These are phyloP conservation scores for Drosophila rhopaloa DNA, from an alignment of 1,140 invertebrate species.

Conservation along the genomic window DNA sequence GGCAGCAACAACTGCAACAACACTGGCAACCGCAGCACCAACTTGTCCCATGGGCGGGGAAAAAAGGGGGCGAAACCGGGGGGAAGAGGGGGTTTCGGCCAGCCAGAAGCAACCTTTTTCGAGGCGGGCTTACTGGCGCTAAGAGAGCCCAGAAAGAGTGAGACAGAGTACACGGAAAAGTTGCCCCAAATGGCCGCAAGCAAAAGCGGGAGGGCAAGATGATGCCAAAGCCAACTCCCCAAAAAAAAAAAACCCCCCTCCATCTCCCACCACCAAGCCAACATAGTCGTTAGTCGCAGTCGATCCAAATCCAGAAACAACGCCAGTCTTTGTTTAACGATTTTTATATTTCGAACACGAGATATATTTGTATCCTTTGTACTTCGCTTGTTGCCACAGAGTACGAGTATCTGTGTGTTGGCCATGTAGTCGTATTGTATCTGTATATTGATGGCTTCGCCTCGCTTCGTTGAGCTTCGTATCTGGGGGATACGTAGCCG, in stretches of 20 bases:
- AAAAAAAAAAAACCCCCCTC: background rate
- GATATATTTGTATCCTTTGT: slow-evolving; percentile 83
- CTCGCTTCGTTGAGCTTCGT: slow-evolving; percentile 50
- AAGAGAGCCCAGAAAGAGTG: slow-evolving; percentile 32
- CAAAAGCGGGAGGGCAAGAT: slow-evolving; percentile 72
- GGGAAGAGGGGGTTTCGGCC: slow-evolving; percentile 23
- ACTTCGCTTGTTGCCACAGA: slow-evolving; percentile 71
- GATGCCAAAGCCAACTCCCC: slow-evolving; percentile 30
- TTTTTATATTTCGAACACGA: slow-evolving; percentile 83
- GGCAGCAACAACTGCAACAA: slow-evolving; percentile 16
- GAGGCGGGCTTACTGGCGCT: slow-evolving; percentile 72
- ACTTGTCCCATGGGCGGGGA: slow-evolving; percentile 22
- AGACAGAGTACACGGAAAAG: slow-evolving; percentile 32
- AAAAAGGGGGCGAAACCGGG: background rate
- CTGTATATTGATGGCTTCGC: slow-evolving; percentile 56
- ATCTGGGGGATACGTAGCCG: slow-evolving; percentile 17
- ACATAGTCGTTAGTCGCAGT: slow-evolving; percentile 57
- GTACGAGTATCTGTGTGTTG: slow-evolving; percentile 37
- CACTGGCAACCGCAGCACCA: slow-evolving; percentile 45
- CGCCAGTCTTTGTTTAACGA: slow-evolving; percentile 82
- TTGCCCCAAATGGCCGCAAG: slow-evolving; percentile 51
- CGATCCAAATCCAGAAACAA: slow-evolving; percentile 78
- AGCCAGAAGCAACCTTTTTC: slow-evolving; percentile 39
- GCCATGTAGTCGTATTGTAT: slow-evolving; percentile 36
- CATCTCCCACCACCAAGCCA: background rate